phyloP scores from a whole-genome alignment of 2,113 vertebrate species.

The Oriolus oriolus region DNA sequence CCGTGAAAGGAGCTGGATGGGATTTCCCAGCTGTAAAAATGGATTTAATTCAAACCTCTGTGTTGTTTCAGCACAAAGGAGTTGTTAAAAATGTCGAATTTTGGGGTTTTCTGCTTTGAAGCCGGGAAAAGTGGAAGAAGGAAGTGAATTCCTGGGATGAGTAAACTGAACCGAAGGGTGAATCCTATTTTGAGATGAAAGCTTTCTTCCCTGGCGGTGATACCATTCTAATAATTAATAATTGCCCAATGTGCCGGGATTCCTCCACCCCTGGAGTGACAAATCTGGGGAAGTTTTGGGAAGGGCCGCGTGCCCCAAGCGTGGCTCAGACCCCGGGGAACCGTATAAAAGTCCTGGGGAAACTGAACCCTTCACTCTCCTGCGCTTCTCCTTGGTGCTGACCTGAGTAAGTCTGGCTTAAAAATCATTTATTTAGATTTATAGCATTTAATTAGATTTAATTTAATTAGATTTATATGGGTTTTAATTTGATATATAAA shows the following conservation, averaged over 20 bases:
- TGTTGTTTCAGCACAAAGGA: background rate
- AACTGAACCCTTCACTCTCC: background rate
- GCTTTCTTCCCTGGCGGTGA: background rate
- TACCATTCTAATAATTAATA: background rate
- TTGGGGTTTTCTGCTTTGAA: background rate
- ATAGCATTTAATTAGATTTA: background rate
- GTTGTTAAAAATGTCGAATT: rapidly evolving
- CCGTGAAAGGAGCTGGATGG: background rate
- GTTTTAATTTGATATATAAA: too few relatives aligned
- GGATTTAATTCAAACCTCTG: background rate
- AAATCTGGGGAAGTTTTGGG: background rate
- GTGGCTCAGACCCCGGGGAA: background rate
- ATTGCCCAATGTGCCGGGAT: background rate
- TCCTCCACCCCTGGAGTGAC: background rate
- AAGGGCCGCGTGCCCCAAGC: background rate
- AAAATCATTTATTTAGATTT: too few relatives aligned
- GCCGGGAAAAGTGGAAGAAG: background rate
- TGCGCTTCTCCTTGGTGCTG: background rate
- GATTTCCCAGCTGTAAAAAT: background rate
- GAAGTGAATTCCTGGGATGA: background rate
- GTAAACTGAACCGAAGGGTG: background rate
- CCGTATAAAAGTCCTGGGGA: background rate
- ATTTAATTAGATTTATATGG: background rate
- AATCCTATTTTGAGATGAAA: background rate
- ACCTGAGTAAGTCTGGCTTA: background rate